Conservation (phyloP, 2,113 vertebrate species). For the Campylomormyrus tamandua region DNA sequence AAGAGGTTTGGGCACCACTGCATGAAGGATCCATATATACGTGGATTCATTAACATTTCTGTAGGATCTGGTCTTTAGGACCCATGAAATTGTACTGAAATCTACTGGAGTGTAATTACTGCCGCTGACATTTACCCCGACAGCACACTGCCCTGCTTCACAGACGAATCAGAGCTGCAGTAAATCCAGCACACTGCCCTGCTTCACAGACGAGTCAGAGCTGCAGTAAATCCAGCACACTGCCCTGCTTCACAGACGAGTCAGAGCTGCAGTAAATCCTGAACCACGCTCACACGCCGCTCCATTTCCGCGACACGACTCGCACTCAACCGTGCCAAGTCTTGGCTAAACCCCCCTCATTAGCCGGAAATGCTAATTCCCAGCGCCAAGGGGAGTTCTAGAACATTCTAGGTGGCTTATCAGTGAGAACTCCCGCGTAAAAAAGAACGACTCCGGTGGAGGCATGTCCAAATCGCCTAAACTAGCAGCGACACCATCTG, state of each 20-base stretch:
- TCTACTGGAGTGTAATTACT: not conserved
- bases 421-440: not conserved
- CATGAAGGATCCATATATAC: not conserved
- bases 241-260: no score
- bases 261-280: not conserved
- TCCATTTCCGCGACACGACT: not conserved
- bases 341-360: not conserved
- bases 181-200: not conserved
- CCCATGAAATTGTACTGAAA: not conserved
- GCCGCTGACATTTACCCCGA: not conserved
- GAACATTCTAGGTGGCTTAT: not conserved
- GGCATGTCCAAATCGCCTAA: not conserved
- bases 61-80: not conserved
- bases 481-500: not conserved
- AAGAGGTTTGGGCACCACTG: not conserved
- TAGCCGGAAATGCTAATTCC: not conserved
- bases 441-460: not conserved
- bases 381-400: not conserved
- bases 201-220: not conserved
- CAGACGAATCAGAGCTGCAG: not conserved
- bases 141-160: not conserved
- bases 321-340: not conserved
- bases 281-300: not conserved
- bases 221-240: not conserved
- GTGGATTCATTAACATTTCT: not conserved